Base-by-base conservation (phyloP, 53 echinoderm and acorn worm genomes). In the Holothuria leucospilota region DNA sequence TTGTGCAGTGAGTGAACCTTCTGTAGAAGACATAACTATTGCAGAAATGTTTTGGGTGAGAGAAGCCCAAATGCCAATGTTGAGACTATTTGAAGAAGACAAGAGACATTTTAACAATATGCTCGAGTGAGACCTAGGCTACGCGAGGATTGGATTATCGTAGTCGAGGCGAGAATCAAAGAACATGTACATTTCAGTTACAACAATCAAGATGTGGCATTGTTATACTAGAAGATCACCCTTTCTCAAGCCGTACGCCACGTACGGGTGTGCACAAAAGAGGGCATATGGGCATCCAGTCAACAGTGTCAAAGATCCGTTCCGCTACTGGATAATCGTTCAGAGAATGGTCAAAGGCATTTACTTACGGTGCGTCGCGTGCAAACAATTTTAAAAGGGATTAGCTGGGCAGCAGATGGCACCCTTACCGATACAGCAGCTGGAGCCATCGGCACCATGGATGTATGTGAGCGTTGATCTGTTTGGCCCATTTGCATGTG, bases 391-490 rank as follows among this genome's bases (percentile, higher is more conserved):
- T 38, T 60, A 79, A 23, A 56, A 20, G 52, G 6, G n/a, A 15
- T 20, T 53, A 8, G 24, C 52, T 27, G 78, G 34, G 25, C 78
- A 78, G 18, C 51, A 78, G 30, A 78, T 78, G 78, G 78, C 53
- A 49, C 58, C 58, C 9, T 16, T 78, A 5, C 78, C 78, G 15
- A 30, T 34, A 27, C 25, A 78, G 20, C 29, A 85, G 34, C 61
- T 90, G 7, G 79, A 86, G 71, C 86, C 90, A 67, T 90, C 81
- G 20, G 86, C 90, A 68, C 90, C 90, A 20, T 90, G 72, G 86
- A 72, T 49, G 20, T 91, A 82, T 29, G 29, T 91, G 1, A 78
- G 87, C n/a, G 84, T 91, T 16, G 84, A 87, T 60, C 62, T 87
- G 3, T 91, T 91, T 75, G 91, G 91, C 1, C 91, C 87, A 20